Evolutionary conservation across 2,888 invertebrate genomes (phyloP), one percentile per base, ranked within the genome.

Genomic region (Lordiphosa andalusiaca): DNA sequence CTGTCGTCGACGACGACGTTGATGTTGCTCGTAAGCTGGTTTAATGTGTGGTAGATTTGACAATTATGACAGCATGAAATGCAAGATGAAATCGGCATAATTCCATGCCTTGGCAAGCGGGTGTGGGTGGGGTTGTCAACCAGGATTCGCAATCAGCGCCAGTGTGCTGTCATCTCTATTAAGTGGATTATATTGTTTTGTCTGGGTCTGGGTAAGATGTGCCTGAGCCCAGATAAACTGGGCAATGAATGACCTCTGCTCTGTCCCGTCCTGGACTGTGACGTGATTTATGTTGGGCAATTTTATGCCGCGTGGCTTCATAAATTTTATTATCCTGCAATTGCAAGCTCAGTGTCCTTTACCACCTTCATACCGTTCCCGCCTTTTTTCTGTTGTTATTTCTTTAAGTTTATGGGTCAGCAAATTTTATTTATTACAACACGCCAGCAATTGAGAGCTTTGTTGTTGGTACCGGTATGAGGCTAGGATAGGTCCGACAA

Each of bases 261-360:
- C 55, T 55, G 47, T 56, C 46, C 49, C 49, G 62, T 25, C 7
- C 25, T 25, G 56, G 70, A 80, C 74, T 78, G 74, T 56, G 63
- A 69, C 58, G 67, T 82, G 76, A 76, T 76, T 76, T 76, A 82
- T 82, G 76, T 78, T 59, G 50, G 56, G 65, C 83, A 82, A 78
- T 76, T 76, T 74, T 55, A 72, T 72, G 47, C 61, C 74, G 63
- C 65, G 74, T 69, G 64, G 83, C 66, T 76, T 82, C 83, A 76
- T 76, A 76, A 76, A 82, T 76, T 76, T 74, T 78, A 82, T 76
- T 82, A 74, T 74, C 80, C 59, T 62, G 75, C 83, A 78, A 82
- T 82, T 76, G 76, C 75, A 58, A 56, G 53, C 63, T 21, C 49
- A 47, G 49, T 46, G 48, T 46, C 46, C 46, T 38, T 30, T 50